These are phyloP conservation scores for Lithosia quadra DNA, from an alignment of 2,888 invertebrate species.

Conservation along the genomic window DNA sequence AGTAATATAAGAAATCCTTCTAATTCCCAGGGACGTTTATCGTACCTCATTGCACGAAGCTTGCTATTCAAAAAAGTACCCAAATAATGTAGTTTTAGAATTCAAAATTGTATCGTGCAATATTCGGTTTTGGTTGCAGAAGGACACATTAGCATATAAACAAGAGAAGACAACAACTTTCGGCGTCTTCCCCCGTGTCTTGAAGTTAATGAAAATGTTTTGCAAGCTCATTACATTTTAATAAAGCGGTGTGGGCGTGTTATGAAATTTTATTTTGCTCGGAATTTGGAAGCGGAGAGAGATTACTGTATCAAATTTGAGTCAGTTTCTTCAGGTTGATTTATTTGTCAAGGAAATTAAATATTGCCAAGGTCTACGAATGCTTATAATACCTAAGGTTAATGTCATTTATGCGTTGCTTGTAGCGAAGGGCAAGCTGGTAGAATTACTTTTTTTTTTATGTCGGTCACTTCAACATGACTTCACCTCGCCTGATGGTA, in stretches of 20 bases:
- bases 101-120: constrained; percentile 27
- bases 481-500: too few relatives aligned
- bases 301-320: constrained; percentile 24
- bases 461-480: too few relatives aligned
- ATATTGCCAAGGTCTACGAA: not conserved
- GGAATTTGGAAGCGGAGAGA: constrained; percentile 18
- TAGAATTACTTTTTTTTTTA: too few relatives aligned
- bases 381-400: not conserved
- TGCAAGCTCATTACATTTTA: constrained; percentile 59
- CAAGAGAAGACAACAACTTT: constrained; percentile 64
- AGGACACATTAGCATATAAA: constrained; percentile 75
- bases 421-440: not conserved
- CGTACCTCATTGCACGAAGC: constrained; percentile 30
- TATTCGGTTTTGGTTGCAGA: constrained; percentile 48
- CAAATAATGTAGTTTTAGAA: constrained; percentile 29
- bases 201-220: constrained; percentile 67
- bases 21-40: constrained; percentile 39
- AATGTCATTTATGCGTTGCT: not conserved
- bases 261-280: constrained; percentile 30
- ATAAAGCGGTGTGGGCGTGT: constrained; percentile 44
- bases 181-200: constrained; percentile 54
- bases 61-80: constrained; percentile 32
- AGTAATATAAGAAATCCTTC: constrained; percentile 36
- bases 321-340: constrained; percentile 1
- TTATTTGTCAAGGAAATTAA: not conserved